Evolutionary conservation across 1,140 invertebrate genomes (phyloP).

Genomic region (Rhagoletis zephyria): DNA sequence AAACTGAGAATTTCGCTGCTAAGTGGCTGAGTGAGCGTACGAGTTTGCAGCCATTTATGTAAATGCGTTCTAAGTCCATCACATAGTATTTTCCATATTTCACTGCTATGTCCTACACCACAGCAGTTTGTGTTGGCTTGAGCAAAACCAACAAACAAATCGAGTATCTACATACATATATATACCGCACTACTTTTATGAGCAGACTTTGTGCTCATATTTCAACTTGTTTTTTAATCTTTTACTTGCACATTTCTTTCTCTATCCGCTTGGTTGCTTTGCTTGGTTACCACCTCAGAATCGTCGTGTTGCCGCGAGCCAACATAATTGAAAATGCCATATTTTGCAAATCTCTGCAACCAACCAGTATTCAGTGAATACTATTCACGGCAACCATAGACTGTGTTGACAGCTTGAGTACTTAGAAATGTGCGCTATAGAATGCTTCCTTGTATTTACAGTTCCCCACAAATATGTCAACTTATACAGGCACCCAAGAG

Average conservation of each 20-base stretch:
- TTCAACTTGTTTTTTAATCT: neutral
- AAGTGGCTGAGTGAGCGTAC: neutral
- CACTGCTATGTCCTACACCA: neutral
- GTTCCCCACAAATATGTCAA: neutral
- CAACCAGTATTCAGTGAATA: too few species aligned
- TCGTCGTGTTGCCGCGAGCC: neutral
- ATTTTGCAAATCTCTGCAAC: slow-evolving; percentile 8
- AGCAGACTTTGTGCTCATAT: neutral
- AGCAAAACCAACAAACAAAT: too few species aligned
- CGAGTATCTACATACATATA: too few species aligned
- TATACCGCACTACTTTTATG: neutral
- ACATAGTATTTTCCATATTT: neutral
- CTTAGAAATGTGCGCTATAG: neutral
- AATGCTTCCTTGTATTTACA: neutral
- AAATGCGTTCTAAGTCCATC: neutral
- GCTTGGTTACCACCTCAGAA: neutral
- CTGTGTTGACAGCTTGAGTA: neutral
- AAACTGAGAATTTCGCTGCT: neutral
- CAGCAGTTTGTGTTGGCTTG: neutral
- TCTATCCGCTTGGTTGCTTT: neutral
- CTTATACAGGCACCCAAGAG: neutral
- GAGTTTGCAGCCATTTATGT: neutral
- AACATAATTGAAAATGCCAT: slow-evolving; percentile 30
- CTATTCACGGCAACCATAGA: neutral
- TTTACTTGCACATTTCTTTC: neutral